phyloP scores from a whole-genome alignment of 2,797 vertebrate genomes.

The Trachops cirrhosus region DNA sequence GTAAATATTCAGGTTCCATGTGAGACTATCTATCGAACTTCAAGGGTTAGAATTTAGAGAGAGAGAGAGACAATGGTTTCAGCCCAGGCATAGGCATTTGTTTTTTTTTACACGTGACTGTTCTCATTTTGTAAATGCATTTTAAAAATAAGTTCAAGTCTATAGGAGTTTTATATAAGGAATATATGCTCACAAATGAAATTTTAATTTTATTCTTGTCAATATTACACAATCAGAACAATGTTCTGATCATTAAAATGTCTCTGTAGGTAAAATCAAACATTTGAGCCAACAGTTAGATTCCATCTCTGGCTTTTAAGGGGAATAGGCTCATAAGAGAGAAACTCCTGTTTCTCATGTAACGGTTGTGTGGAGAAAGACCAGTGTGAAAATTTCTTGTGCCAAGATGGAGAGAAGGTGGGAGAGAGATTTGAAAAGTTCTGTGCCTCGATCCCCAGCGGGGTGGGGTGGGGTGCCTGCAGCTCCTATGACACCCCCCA shows the following conservation, averaged over 20 bases:
- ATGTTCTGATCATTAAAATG: not conserved
- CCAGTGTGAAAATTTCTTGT: not conserved
- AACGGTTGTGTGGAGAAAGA: not conserved
- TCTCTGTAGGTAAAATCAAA: not conserved
- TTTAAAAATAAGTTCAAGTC: not conserved
- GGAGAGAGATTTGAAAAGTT: not conserved
- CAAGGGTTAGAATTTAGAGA: not conserved
- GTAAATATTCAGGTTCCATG: not conserved
- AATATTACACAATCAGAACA: not conserved
- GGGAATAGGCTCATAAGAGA: not conserved
- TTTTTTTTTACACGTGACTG: not conserved
- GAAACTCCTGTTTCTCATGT: not conserved
- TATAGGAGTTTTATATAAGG: not conserved
- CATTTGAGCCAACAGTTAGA: not conserved
- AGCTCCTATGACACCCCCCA: not conserved
- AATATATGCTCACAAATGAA: not conserved
- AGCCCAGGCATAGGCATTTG: not conserved
- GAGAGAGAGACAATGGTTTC: not conserved
- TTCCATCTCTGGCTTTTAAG: not conserved
- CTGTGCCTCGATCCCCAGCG: too few species aligned
- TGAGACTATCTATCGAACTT: not conserved
- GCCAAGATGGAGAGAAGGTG: not conserved
- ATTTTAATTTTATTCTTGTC: not conserved
- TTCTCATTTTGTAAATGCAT: not conserved
- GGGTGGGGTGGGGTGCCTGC: not conserved